Percentiles rank a stretch among this genome's conserved stretches.
Evolutionary conservation across 2,797 vertebrate genomes (phyloP).

Genomic region (Heteromormyrus szaboi): DNA sequence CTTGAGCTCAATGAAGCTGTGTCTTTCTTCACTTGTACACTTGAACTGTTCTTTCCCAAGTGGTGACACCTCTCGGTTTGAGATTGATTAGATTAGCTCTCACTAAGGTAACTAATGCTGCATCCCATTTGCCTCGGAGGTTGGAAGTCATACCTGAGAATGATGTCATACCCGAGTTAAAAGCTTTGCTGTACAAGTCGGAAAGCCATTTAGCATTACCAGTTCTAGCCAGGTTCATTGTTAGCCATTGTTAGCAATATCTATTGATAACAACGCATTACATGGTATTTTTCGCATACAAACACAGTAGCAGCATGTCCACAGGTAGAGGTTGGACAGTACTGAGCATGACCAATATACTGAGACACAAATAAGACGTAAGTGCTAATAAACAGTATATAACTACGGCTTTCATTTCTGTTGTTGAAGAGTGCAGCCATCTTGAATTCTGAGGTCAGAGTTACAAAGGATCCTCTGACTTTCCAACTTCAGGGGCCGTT

Average conservation of each 20-base stretch:
- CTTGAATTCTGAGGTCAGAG: too few species aligned
- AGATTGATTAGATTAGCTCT: not conserved
- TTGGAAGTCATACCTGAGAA: not conserved
- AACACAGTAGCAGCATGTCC: not conserved
- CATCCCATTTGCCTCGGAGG: not conserved
- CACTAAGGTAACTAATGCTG: not conserved
- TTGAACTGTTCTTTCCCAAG: not conserved
- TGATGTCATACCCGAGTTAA: not conserved
- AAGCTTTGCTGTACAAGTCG: not conserved
- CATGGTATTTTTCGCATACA: not conserved
- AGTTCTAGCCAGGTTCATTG: too few species aligned
- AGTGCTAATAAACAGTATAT: not conserved
- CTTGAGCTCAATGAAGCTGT: not conserved
- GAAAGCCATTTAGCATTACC: not conserved
- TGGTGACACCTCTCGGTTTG: not conserved
- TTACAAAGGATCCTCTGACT: not conserved
- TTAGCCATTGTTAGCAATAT: too few species aligned
- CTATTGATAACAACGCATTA: too few species aligned
- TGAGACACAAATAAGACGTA: not conserved
- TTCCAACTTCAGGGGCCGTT: not conserved
- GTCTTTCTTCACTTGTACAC: not conserved
- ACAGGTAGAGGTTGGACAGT: not conserved
- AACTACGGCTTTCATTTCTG: too few species aligned
- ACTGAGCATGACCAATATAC: not conserved
- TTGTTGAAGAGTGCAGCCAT: too few species aligned